A percentile compares a stretch with the other conserved stretches of the same genome.
phyloP scores from a whole-genome alignment of 2,113 vertebrate genomes.

The Gobius niger region DNA sequence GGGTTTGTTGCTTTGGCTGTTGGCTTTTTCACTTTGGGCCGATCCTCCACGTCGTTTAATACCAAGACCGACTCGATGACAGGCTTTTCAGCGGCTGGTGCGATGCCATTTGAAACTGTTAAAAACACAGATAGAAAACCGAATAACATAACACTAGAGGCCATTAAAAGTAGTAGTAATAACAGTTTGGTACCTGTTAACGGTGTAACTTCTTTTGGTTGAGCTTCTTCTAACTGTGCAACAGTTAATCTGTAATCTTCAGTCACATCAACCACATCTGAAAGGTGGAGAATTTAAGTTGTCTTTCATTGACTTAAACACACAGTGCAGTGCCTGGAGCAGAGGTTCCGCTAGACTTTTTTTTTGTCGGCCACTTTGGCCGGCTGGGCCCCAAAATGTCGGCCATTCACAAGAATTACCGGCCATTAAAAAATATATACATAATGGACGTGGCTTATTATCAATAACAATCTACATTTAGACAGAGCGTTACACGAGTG shows the following conservation, averaged over 20 bases:
- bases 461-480: too few relatives aligned
- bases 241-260: neutral
- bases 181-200: neutral
- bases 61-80: neutral
- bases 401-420: too few relatives aligned
- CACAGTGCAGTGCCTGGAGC: too few relatives aligned
- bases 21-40: neutral
- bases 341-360: too few relatives aligned
- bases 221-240: neutral
- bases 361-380: too few relatives aligned
- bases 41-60: neutral
- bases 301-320: too few relatives aligned
- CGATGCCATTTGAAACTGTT: neutral
- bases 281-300: too few relatives aligned
- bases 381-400: too few relatives aligned
- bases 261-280: conserved; percentile 63
- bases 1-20: neutral
- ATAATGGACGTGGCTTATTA: too few relatives aligned
- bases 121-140: neutral
- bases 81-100: neutral
- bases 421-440: too few relatives aligned
- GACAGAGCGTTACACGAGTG: too few relatives aligned
- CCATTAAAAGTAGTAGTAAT: neutral
- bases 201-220: neutral
- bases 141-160: neutral